These are phyloP conservation scores for Sipha flava DNA, from an alignment of 1,140 invertebrate species.

Conservation along the genomic window DNA sequence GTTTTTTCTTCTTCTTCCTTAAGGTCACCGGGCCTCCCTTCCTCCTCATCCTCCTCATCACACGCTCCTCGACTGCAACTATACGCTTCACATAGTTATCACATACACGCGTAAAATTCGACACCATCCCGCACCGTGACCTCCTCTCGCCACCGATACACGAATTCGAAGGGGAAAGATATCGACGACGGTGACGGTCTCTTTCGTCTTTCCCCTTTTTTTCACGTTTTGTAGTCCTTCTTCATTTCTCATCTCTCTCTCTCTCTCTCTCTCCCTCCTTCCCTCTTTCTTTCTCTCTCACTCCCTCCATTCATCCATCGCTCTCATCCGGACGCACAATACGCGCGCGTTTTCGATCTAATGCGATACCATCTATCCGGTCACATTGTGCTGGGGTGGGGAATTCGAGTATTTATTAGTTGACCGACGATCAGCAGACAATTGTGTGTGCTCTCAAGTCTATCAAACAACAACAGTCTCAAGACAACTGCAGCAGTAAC, in stretches of 20 bases:
- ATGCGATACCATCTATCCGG: not conserved
- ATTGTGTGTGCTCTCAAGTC: conserved; percentile 12
- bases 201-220: conserved; percentile 9
- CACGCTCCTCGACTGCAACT: not conserved
- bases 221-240: not conserved
- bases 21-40: not conserved
- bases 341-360: not conserved
- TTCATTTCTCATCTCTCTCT: not conserved
- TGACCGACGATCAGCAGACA: not conserved
- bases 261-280: not conserved
- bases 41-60: not conserved
- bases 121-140: not conserved
- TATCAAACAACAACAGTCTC: not conserved
- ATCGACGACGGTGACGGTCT: not conserved
- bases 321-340: not conserved
- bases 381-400: not conserved
- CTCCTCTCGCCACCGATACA: not conserved
- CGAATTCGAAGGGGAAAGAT: not conserved
- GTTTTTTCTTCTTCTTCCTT: not conserved
- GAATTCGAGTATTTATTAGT: not conserved
- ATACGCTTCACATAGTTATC: too few species aligned
- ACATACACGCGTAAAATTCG: conserved; percentile 9
- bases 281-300: not conserved
- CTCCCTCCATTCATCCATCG: not conserved
- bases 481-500: not conserved